phyloP scores from a whole-genome alignment of 2,113 vertebrate species.

The Ammospiza nelsoni region DNA sequence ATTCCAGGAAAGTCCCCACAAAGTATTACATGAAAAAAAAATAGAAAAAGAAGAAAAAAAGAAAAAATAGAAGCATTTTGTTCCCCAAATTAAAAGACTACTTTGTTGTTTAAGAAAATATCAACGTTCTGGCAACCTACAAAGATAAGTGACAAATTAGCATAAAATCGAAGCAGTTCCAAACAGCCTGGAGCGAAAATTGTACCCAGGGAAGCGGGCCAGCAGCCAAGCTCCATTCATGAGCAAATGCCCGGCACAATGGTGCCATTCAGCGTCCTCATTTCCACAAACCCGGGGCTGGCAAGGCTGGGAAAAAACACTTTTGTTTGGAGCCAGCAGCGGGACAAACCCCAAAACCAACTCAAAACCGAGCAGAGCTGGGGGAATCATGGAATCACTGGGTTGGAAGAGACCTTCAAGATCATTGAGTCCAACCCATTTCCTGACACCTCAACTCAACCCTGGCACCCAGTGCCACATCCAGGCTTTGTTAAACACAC shows the following conservation, averaged over 20 bases:
- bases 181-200: conserved; percentile 52
- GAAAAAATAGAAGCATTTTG: not conserved
- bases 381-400: not conserved
- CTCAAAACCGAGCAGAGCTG: accelerated
- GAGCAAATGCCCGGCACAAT: conserved; percentile 76
- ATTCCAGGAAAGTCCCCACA: not conserved
- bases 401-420: too few relatives aligned
- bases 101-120: not conserved
- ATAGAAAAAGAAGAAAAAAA: accelerated
- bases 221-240: conserved; percentile 75
- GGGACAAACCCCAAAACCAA: not conserved
- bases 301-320: conserved; percentile 35
- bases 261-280: conserved; percentile 67
- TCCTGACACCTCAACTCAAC: too few relatives aligned
- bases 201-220: conserved; percentile 49
- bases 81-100: not conserved
- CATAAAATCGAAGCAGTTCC: not conserved
- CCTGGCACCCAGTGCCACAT: too few relatives aligned
- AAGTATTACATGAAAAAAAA: not conserved
- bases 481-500: too few relatives aligned
- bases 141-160: conserved; percentile 19
- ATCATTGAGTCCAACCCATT: too few relatives aligned
- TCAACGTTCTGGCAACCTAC: not conserved
- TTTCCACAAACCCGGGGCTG: conserved; percentile 55
- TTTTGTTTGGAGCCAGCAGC: conserved; percentile 2